Evolutionary conservation across 2,888 invertebrate species (phyloP).

Genomic region (Tridacna gigas): DNA sequence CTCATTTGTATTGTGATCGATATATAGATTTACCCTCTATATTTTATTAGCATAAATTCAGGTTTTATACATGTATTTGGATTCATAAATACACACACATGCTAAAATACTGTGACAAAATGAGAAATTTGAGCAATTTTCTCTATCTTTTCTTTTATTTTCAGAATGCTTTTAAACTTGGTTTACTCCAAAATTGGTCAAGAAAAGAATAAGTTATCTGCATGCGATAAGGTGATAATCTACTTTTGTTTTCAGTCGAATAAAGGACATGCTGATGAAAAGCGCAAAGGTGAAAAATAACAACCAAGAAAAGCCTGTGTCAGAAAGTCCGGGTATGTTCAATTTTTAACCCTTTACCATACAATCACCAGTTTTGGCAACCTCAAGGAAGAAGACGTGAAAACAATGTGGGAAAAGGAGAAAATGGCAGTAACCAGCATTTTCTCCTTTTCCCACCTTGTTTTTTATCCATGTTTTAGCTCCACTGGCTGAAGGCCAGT

Average conservation of each 20-base stretch:
- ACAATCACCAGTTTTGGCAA: neutral
- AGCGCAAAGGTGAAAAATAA: conserved; percentile 73
- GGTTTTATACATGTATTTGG: too few species aligned
- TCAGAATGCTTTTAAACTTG: too few species aligned
- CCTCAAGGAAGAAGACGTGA: neutral
- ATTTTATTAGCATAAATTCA: too few species aligned
- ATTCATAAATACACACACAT: too few species aligned
- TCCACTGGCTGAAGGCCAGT: too few species aligned
- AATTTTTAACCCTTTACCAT: neutral
- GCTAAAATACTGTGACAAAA: too few species aligned
- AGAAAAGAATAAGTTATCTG: neutral
- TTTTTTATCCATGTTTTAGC: neutral
- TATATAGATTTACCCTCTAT: too few species aligned
- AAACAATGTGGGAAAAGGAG: conserved; percentile 1
- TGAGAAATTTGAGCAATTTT: too few species aligned
- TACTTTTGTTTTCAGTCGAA: conserved; percentile 67
- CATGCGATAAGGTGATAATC: neutral
- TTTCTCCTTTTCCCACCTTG: neutral
- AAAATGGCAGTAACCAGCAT: neutral
- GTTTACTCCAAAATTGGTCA: neutral
- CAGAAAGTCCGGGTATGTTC: conserved; percentile 72
- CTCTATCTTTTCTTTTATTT: too few species aligned
- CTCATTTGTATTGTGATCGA: too few species aligned
- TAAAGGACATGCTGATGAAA: conserved; percentile 75
- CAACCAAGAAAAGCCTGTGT: conserved; percentile 73